phyloP scores from a whole-genome alignment of 2,797 vertebrate species.

The Anabas testudineus region DNA sequence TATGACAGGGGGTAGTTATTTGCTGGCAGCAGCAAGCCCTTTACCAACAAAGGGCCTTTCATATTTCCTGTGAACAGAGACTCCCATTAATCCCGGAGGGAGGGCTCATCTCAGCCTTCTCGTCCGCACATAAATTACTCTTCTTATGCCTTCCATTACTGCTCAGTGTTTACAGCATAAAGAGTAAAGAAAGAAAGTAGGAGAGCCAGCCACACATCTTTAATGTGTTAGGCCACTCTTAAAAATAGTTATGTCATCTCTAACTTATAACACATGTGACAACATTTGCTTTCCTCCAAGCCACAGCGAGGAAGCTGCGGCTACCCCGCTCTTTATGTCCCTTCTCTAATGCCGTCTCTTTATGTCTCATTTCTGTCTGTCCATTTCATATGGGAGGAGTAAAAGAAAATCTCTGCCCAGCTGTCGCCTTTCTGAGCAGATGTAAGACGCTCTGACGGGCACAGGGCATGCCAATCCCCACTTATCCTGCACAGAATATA shows the following conservation, averaged over 20 bases:
- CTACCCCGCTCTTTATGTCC: constrained; percentile 36
- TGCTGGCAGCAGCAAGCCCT: constrained; percentile 81
- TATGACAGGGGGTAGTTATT: constrained; percentile 84
- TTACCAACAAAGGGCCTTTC: constrained; percentile 86
- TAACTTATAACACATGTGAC: constrained; percentile 81
- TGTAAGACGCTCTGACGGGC: constrained; percentile 67
- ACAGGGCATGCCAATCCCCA: constrained; percentile 78
- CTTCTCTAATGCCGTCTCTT: constrained; percentile 50
- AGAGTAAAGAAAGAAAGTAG: constrained; percentile 56
- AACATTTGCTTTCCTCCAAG: constrained; percentile 80
- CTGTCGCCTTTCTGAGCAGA: constrained; percentile 79
- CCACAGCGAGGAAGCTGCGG: constrained; percentile 61
- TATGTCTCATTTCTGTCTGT: constrained; percentile 51
- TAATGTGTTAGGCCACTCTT: constrained; percentile 81
- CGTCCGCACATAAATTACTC: constrained; percentile 84
- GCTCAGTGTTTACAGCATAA: constrained; percentile 75
- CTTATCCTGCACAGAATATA: constrained; percentile 72
- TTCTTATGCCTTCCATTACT: constrained; percentile 77
- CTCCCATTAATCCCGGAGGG: constrained; percentile 83
- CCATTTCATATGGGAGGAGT: constrained; percentile 58
- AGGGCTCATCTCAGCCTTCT: constrained; percentile 81
- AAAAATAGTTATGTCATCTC: constrained; percentile 75
- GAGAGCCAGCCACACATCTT: constrained; percentile 73
- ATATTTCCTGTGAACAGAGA: constrained; percentile 85
- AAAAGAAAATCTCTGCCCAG: constrained; percentile 76